These are phyloP conservation scores for Penaeus chinensis DNA, from an alignment of 1,140 invertebrate species.

Conservation along the genomic window DNA sequence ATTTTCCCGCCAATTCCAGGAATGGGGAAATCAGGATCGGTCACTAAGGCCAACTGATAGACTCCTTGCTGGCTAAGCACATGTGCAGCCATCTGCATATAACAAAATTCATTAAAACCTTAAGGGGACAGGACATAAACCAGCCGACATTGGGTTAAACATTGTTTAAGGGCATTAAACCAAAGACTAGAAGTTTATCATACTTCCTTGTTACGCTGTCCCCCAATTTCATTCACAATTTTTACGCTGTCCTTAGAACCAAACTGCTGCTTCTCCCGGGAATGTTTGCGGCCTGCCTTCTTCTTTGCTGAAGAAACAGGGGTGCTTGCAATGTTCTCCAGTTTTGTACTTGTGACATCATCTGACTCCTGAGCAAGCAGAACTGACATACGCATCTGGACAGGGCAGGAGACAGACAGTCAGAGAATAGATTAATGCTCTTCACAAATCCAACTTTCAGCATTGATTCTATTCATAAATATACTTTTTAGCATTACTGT, in stretches of 20 bases:
- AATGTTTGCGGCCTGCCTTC: constrained; percentile 45
- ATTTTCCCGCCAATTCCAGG: no score
- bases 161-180: constrained; percentile 3
- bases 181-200: background rate
- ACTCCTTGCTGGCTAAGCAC: no score
- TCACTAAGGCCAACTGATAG: no score
- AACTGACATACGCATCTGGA: constrained; percentile 55
- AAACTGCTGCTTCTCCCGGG: constrained; percentile 36
- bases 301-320: constrained; percentile 28
- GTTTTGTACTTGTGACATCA: constrained; percentile 16
- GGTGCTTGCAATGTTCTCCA: background rate
- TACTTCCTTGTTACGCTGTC: constrained; percentile 29
- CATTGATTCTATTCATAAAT: no score
- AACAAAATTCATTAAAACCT: no score
- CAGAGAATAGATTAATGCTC: background rate
- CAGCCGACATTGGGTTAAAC: background rate
- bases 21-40: no score
- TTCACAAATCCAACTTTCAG: background rate
- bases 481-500: no score
- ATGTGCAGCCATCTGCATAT: no score
- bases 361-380: constrained; percentile 52
- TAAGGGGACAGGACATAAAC: no score
- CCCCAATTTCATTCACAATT: constrained; percentile 40
- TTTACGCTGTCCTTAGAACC: constrained; percentile 44
- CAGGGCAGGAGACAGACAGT: background rate